Percentiles rank a stretch among this genome's conserved stretches.
Conservation (phyloP, 2,797 vertebrate genomes). For the Argya squamiceps region DNA sequence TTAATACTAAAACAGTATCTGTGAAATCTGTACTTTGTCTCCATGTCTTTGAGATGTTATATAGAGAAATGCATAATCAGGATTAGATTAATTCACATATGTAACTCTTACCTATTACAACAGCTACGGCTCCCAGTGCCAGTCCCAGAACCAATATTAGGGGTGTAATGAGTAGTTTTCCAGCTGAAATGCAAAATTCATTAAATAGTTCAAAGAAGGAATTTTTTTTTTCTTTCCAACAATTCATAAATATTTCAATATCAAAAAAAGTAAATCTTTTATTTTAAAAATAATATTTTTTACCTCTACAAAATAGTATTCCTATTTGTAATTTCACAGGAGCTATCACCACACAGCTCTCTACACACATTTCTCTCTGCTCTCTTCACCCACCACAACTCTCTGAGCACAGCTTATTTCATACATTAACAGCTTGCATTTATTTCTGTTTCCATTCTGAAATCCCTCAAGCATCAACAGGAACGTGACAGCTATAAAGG, state of each 20-base stretch:
- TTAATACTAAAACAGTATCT: not conserved
- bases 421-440: not conserved
- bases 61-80: not conserved
- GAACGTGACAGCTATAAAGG: not conserved
- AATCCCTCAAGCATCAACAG: not conserved
- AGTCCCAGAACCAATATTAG: conserved; percentile 90
- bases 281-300: not conserved
- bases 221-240: not conserved
- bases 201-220: not conserved
- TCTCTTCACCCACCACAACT: not conserved
- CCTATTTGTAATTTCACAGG: not conserved
- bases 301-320: not conserved
- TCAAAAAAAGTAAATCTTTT: not conserved
- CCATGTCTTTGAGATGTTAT: not conserved
- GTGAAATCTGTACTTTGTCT: not conserved
- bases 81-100: not conserved
- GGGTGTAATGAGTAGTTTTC: conserved; percentile 92
- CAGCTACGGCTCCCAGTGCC: conserved; percentile 90
- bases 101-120: conserved; percentile 90
- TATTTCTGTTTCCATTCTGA: conserved; percentile 26
- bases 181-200: conserved; percentile 82
- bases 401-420: not conserved
- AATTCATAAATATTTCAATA: not conserved
- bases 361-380: not conserved
- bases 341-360: not conserved